Conservation (phyloP, 2,113 vertebrate genomes). For the Heterochromis multidens region DNA sequence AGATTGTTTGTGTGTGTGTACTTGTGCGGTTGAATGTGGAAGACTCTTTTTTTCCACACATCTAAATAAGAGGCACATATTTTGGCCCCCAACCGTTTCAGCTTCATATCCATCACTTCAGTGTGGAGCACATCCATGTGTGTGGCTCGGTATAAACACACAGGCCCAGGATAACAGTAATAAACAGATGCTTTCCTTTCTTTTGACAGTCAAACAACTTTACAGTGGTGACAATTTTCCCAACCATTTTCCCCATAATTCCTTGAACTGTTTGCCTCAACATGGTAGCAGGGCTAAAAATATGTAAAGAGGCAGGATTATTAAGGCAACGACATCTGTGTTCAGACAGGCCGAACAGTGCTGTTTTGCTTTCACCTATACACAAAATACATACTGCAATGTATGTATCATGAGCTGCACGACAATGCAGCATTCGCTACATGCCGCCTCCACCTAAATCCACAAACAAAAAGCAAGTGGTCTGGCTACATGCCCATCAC, state of each 20-base stretch:
- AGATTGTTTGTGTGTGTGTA: constrained; percentile 31
- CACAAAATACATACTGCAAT: background rate
- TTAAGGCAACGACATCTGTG: background rate
- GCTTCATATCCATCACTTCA: constrained; percentile 42
- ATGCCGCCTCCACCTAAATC: background rate
- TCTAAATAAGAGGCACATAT: constrained; percentile 60
- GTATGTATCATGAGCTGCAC: background rate
- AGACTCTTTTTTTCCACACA: constrained; percentile 55
- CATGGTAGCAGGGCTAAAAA: background rate
- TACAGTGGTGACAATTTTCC: constrained; percentile 24
- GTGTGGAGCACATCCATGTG: constrained; percentile 43
- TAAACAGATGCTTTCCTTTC: constrained; percentile 40
- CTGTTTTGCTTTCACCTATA: background rate
- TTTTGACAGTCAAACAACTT: constrained; percentile 33
- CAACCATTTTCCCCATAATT: constrained; percentile 15
- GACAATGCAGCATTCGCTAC: background rate
- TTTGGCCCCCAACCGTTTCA: constrained; percentile 34
- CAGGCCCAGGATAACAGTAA: constrained; percentile 17
- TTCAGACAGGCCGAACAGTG: background rate
- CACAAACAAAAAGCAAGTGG: background rate
- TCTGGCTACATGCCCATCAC: constrained; percentile 15
- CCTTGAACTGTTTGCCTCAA: background rate
- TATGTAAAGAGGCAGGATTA: background rate
- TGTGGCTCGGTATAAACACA: constrained; percentile 48
- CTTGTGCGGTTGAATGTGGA: constrained; percentile 44